These are phyloP conservation scores for Anthopleura xanthogrammica DNA, from an alignment of 92 coral and sea anemone species.

Conservation along the genomic window DNA sequence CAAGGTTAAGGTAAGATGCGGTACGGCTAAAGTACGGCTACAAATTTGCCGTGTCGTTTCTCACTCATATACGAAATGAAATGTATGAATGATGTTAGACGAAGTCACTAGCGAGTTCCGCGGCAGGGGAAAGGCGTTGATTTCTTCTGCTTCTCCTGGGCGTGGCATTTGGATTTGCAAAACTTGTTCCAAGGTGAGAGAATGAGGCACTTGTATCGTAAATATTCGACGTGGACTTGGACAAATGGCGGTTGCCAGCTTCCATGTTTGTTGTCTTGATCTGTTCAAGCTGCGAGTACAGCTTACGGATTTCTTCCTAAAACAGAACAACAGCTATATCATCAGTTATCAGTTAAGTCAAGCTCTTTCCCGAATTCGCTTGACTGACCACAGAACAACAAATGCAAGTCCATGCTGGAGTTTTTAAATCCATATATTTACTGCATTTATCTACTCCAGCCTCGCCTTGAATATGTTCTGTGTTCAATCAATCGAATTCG, in stretches of 20 bases:
- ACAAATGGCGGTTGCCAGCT: constrained; percentile 80
- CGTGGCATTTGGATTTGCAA: constrained; percentile 13
- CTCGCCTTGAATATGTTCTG: too few species aligned
- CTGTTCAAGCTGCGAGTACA: constrained; percentile 77
- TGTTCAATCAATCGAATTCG: too few species aligned
- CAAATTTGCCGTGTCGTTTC: too few species aligned
- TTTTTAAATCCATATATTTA: too few species aligned
- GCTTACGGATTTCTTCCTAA: constrained; percentile 80
- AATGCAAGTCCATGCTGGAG: too few species aligned
- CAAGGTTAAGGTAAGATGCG: too few species aligned
- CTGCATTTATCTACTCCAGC: too few species aligned
- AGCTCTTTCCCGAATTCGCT: too few species aligned
- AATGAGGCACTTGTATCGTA: constrained; percentile 52
- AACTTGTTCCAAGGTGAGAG: constrained; percentile 22
- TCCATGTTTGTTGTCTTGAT: constrained; percentile 82
- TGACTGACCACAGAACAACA: too few species aligned
- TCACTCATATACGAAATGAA: too few species aligned
- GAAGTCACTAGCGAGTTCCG: constrained; percentile 75
- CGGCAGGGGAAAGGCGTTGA: constrained; percentile 67
- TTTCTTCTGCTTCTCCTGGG: constrained; percentile 48
- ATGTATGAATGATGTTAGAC: constrained; percentile 32
- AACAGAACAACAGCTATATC: neutral
- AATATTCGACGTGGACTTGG: constrained; percentile 50
- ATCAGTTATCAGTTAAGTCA: too few species aligned
- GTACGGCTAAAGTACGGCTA: too few species aligned